These are phyloP conservation scores for Nanorana parkeri DNA, from an alignment of 2,113 vertebrate species.

Conservation along the genomic window DNA sequence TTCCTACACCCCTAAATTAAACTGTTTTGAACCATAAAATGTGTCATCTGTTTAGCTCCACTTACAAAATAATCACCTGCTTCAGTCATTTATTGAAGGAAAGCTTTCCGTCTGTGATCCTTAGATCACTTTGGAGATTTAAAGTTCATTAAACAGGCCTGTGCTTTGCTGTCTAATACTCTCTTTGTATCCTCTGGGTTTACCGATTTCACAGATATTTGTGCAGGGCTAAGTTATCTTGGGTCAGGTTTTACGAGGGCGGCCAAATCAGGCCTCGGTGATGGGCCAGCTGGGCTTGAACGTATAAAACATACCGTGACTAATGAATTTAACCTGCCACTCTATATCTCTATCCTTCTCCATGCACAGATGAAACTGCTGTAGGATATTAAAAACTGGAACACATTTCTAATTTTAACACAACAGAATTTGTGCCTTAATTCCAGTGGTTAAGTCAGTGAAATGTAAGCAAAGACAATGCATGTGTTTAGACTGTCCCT, in stretches of 20 bases:
- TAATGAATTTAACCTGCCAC: conserved; percentile 77
- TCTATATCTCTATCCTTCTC: conserved; percentile 61
- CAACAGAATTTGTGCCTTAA: conserved; percentile 55
- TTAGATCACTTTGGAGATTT: conserved; percentile 58
- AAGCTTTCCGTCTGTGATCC: conserved; percentile 61
- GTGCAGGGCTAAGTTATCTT: conserved; percentile 67
- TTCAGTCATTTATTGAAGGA: conserved; percentile 63
- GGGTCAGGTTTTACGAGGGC: conserved; percentile 70
- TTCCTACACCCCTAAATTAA: no score
- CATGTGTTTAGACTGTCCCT: neutral
- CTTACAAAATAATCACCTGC: conserved; percentile 44
- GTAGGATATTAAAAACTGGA: conserved; percentile 65
- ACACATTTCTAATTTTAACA: conserved; percentile 61
- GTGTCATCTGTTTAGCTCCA: conserved; percentile 55
- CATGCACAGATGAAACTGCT: conserved; percentile 66
- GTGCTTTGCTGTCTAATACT: conserved; percentile 64
- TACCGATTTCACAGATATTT: conserved; percentile 73
- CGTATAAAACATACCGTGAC: conserved; percentile 72
- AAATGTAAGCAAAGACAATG: conserved; percentile 39
- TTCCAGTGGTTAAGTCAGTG: conserved; percentile 55
- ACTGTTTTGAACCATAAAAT: conserved; percentile 9
- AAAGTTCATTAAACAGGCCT: conserved; percentile 64
- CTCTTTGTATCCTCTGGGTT: conserved; percentile 67
- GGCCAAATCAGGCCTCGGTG: conserved; percentile 59
- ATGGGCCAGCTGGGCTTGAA: conserved; percentile 68